Percentiles rank a stretch among this genome's conserved stretches.
These are phyloP conservation scores for Tamandua tetradactyla DNA, from an alignment of 2,797 vertebrate species.

Conservation along the genomic window DNA sequence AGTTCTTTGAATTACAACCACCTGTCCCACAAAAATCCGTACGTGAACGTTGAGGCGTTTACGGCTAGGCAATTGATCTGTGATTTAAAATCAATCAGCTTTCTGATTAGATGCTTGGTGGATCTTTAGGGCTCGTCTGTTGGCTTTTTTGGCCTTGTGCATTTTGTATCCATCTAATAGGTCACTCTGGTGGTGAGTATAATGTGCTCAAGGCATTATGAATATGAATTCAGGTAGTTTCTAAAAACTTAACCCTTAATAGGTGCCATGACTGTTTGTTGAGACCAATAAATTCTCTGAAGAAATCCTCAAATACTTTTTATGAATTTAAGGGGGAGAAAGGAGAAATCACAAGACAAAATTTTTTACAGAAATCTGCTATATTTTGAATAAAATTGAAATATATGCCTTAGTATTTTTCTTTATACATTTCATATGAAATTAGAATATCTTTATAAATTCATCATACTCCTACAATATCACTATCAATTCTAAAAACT, in stretches of 20 bases:
- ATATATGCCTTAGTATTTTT: not conserved
- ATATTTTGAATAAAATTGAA: slow-evolving; percentile 51
- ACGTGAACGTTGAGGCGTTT: not conserved
- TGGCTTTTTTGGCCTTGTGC: not conserved
- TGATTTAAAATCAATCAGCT: not conserved
- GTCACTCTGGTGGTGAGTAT: not conserved
- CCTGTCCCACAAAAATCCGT: not conserved
- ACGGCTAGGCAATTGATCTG: not conserved
- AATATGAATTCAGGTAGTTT: slow-evolving; percentile 29
- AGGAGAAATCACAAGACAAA: not conserved
- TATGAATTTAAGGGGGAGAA: slow-evolving; percentile 22
- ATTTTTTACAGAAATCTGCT: not conserved
- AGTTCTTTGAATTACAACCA: slow-evolving; percentile 26
- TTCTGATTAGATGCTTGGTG: not conserved
- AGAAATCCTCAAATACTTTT: slow-evolving; percentile 12
- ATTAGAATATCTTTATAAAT: slow-evolving; percentile 15
- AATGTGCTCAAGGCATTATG: slow-evolving; percentile 11
- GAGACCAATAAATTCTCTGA: not conserved
- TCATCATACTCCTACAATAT: not conserved
- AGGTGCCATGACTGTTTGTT: not conserved
- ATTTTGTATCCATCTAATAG: not conserved
- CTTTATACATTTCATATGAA: slow-evolving; percentile 2
- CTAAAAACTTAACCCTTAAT: slow-evolving; percentile 36
- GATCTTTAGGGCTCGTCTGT: not conserved
- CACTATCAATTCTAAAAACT: slow-evolving; percentile 18